Evolutionary conservation across 2,797 vertebrate genomes (phyloP).

Genomic region (Sparidentex hasta): DNA sequence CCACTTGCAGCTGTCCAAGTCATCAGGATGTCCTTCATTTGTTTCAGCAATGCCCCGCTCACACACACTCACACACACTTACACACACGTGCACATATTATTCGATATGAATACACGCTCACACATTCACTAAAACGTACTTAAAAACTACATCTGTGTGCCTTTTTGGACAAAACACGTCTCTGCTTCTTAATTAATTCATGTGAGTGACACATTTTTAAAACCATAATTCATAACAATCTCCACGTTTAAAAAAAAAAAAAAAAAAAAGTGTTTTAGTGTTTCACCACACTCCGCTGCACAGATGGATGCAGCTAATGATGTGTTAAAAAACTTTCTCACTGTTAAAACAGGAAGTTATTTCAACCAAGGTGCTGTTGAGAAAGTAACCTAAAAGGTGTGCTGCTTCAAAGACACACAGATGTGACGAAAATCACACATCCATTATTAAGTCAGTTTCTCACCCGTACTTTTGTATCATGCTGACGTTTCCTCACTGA

Average conservation of each 20-base stretch:
- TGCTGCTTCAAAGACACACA: conserved; percentile 78
- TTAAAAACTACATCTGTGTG: conserved; percentile 74
- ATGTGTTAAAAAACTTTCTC: conserved; percentile 52
- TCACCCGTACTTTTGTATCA: conserved; percentile 61
- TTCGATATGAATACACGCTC: conserved; percentile 60
- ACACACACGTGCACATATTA: conserved; percentile 29
- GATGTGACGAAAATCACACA: conserved; percentile 65
- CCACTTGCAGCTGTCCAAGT: conserved; percentile 69
- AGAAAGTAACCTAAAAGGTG: conserved; percentile 64
- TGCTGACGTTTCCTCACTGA: conserved; percentile 30
- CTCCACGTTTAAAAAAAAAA: neutral
- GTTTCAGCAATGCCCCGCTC: conserved; percentile 37
- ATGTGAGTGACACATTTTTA: conserved; percentile 32
- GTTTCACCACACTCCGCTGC: conserved; percentile 33
- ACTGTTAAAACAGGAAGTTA: conserved; percentile 55
- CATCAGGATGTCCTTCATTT: conserved; percentile 77
- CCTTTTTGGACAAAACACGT: conserved; percentile 58
- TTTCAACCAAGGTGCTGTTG: conserved; percentile 31
- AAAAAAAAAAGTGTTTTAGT: conserved; percentile 42
- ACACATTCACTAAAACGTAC: conserved; percentile 50
- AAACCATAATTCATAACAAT: conserved; percentile 43
- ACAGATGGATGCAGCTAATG: conserved; percentile 38
- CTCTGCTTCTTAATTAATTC: conserved; percentile 28
- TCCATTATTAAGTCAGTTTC: conserved; percentile 28
- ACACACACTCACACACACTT: conserved; percentile 35